Conservation (phyloP, 2,113 vertebrate species). For the Blennius ocellaris region DNA sequence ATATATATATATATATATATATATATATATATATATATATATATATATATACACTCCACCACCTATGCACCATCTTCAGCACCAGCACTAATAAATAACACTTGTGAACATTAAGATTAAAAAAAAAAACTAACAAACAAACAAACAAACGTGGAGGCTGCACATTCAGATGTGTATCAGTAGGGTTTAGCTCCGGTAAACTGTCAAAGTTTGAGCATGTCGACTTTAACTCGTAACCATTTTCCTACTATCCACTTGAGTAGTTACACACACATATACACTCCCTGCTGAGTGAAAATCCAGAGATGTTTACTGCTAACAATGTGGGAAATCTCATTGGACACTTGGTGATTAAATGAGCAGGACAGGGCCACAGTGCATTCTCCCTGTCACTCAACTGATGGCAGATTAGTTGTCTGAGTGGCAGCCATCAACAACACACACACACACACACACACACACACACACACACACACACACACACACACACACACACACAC, state of each 20-base stretch:
- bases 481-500: constrained; percentile 26
- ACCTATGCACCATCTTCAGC: too few relatives aligned
- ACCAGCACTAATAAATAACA: too few relatives aligned
- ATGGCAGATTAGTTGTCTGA: constrained; percentile 72
- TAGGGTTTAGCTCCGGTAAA: background rate
- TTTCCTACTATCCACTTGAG: constrained; percentile 24
- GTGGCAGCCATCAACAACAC: constrained; percentile 75
- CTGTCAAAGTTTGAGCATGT: constrained; percentile 21
- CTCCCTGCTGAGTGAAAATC: constrained; percentile 15
- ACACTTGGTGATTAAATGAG: constrained; percentile 69
- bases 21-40: too few relatives aligned
- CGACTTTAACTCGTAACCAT: constrained; percentile 10
- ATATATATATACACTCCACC: too few relatives aligned
- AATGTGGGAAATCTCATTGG: constrained; percentile 61
- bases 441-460: constrained; percentile 26
- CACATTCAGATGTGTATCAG: background rate
- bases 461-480: constrained; percentile 2
- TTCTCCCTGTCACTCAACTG: constrained; percentile 70
- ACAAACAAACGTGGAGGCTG: background rate
- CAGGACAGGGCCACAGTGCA: constrained; percentile 57
- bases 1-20: too few relatives aligned
- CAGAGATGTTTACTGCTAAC: constrained; percentile 61
- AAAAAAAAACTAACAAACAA: too few relatives aligned
- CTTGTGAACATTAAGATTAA: too few relatives aligned
- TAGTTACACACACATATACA: constrained; percentile 21